These are phyloP conservation scores for Rhopalosiphum maidis DNA, from an alignment of 1,140 invertebrate species.

Conservation along the genomic window DNA sequence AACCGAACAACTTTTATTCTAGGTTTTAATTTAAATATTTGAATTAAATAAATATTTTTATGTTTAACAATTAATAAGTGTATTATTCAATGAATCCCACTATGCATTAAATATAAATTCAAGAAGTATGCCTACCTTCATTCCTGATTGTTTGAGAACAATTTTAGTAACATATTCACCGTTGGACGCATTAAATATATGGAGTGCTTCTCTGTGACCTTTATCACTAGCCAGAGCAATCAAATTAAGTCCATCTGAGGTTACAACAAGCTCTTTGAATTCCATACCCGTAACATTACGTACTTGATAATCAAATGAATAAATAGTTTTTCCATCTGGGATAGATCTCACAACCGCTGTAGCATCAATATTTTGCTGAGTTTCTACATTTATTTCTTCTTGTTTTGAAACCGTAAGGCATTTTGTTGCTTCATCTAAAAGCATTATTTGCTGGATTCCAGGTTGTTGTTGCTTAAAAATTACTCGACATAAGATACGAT, in stretches of 20 bases:
- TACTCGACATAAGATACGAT: constrained; percentile 82
- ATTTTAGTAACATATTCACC: constrained; percentile 83
- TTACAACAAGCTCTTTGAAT: constrained; percentile 78
- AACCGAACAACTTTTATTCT: background rate
- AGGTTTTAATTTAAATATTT: background rate
- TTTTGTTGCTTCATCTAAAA: constrained; percentile 83
- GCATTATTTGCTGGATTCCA: constrained; percentile 83
- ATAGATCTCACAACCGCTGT: constrained; percentile 73
- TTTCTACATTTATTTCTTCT: constrained; percentile 64
- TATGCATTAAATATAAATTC: no score
- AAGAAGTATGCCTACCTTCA: constrained; percentile 66
- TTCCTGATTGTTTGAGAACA: constrained; percentile 69
- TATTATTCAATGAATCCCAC: no score
- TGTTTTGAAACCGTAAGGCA: constrained; percentile 84
- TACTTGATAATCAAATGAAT: constrained; percentile 80
- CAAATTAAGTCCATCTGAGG: constrained; percentile 80
- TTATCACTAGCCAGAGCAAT: constrained; percentile 83
- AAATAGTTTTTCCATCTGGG: constrained; percentile 78
- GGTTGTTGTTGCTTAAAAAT: constrained; percentile 84
- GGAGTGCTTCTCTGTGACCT: constrained; percentile 78
- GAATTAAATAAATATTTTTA: no score
- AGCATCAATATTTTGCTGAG: constrained; percentile 70
- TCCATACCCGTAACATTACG: constrained; percentile 71
- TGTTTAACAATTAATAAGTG: no score
- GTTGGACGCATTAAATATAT: constrained; percentile 83